Evolutionary conservation across 2,113 vertebrate species (phyloP).

Genomic region (Centrocercus urophasianus): DNA sequence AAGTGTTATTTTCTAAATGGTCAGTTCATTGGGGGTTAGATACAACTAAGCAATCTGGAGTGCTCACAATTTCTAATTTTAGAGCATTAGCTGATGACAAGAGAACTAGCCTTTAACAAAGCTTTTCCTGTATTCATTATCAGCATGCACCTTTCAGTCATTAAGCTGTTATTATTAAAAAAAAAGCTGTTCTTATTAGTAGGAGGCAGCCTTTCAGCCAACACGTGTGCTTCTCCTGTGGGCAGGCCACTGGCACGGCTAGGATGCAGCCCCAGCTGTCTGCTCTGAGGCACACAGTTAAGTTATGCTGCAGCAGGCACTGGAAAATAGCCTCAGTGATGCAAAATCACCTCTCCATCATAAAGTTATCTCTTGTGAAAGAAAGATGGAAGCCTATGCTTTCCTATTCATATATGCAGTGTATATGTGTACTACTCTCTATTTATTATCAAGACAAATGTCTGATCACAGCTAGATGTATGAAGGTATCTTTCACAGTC

Average conservation of each 20-base stretch:
- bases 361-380: background rate
- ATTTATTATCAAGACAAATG: background rate
- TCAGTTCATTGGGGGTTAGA: background rate
- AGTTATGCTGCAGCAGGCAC: background rate
- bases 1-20: background rate
- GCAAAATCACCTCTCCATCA: background rate
- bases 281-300: background rate
- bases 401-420: background rate
- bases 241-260: accelerated
- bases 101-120: background rate
- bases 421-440: background rate
- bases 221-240: accelerated
- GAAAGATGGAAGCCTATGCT: background rate
- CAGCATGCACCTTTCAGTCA: background rate
- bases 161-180: background rate
- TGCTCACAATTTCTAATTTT: slow-evolving; percentile 1
- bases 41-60: background rate
- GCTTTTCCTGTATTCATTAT: background rate
- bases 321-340: background rate
- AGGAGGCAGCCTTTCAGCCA: background rate
- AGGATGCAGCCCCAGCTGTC: background rate
- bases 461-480: background rate
- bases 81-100: background rate
- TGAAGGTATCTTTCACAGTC: background rate
- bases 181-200: background rate